Percentiles rank a stretch among this genome's conserved stretches.
Conservation (phyloP, 2,888 invertebrate genomes). For the Lithophane ornitopus region DNA sequence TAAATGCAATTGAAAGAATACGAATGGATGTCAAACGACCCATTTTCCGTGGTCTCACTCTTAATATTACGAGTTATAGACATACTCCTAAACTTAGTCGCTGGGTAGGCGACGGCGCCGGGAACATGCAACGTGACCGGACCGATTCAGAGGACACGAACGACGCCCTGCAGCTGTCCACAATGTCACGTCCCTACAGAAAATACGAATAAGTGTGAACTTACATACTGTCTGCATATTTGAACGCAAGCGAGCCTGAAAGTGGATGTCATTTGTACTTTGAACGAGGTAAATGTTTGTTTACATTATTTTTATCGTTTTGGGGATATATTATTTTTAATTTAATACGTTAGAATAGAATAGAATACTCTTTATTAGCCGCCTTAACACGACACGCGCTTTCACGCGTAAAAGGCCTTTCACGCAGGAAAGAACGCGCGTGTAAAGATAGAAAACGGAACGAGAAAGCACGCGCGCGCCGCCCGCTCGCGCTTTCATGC, state of each 20-base stretch:
- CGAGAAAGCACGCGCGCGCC: no score
- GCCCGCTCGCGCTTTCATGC: no score
- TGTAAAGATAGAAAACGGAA: no score
- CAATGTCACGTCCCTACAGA: conserved; percentile 42
- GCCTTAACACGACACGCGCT: no score
- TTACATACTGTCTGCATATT: conserved; percentile 50
- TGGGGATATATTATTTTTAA: background rate
- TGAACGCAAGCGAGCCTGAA: conserved; percentile 29
- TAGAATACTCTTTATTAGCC: no score
- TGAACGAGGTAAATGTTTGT: conserved; percentile 9
- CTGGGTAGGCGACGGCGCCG: background rate
- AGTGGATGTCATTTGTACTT: conserved; percentile 19
- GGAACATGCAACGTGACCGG: conserved; percentile 31
- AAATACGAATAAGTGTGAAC: conserved; percentile 49
- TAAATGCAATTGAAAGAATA: background rate
- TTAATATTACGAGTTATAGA: conserved; percentile 20
- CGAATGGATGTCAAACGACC: background rate
- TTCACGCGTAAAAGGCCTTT: no score
- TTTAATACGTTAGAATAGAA: background rate
- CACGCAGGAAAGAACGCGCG: no score
- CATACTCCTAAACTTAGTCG: background rate
- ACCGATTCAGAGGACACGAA: conserved; percentile 24
- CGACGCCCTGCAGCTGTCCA: conserved; percentile 13
- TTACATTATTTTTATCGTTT: background rate
- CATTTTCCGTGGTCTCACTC: background rate